These are phyloP conservation scores for Flexamia atlantica DNA, from an alignment of 2,888 invertebrate species.

Conservation along the genomic window DNA sequence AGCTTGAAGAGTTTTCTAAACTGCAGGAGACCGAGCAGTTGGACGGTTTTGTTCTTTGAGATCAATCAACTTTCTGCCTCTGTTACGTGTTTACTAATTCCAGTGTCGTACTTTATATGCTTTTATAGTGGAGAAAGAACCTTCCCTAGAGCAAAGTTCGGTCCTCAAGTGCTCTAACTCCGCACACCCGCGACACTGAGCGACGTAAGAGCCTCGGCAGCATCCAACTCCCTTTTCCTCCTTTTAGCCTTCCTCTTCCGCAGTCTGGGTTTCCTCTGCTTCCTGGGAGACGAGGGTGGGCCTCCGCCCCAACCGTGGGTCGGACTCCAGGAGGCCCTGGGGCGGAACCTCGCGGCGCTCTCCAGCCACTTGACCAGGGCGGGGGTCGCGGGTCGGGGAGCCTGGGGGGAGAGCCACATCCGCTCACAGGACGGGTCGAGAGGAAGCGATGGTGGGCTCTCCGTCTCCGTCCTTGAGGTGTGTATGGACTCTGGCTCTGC, in stretches of 20 bases:
- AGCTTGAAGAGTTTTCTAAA: too few relatives aligned
- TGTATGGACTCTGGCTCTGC: not conserved
- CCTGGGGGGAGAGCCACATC: not conserved
- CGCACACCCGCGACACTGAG: slow-evolving; percentile 72
- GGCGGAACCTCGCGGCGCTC: slow-evolving; percentile 85
- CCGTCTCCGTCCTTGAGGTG: not conserved
- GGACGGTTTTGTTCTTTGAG: too few relatives aligned
- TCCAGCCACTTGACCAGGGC: slow-evolving; percentile 81
- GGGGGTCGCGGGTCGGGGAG: not conserved
- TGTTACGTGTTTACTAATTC: too few relatives aligned
- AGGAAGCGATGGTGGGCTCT: not conserved
- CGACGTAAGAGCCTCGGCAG: slow-evolving; percentile 85
- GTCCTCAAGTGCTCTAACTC: not conserved
- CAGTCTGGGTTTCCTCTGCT: slow-evolving; percentile 17
- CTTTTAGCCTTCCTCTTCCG: slow-evolving; percentile 47
- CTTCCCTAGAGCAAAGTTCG: too few relatives aligned
- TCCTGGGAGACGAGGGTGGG: slow-evolving; percentile 69
- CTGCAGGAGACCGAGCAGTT: too few relatives aligned
- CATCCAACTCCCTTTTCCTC: slow-evolving; percentile 81
- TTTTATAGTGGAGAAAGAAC: too few relatives aligned
- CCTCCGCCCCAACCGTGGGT: slow-evolving; percentile 73
- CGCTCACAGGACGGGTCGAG: not conserved
- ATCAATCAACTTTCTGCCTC: too few relatives aligned
- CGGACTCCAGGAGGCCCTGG: slow-evolving; percentile 80
- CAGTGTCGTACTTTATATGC: too few relatives aligned